Evolutionary conservation across 2,888 invertebrate species (phyloP), one percentile per base, ranked within the genome.

Genomic region (Caenorhabditis zanzibari): DNA sequence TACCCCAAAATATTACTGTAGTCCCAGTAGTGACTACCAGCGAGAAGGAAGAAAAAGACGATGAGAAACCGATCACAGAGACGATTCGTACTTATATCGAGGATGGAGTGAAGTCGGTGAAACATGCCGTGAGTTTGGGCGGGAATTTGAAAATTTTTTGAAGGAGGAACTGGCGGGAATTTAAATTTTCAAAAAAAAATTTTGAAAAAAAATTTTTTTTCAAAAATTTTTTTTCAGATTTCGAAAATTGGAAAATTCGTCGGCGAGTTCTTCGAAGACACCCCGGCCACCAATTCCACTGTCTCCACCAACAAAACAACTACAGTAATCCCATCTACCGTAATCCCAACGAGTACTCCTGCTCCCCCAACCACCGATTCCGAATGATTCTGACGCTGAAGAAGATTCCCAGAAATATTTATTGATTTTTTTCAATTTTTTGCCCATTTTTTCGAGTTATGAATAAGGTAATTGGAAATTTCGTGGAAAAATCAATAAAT

Each of bases 171-270:
- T 44, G 47, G 47, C 47, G 47, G 47, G 47, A 47, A 47, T 19
- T 47, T 19, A 47, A 47, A 44, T 16, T 16, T 44, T 41, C 12
- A 10, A 41, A 10, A 32, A 7, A 32, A 32, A 32, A 6, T 7
- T 32, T 32, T 32, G 32, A 32, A 32, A 32, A 32, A 32, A 32
- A 32, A 32, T n/a, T n/a, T n/a, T n/a, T n/a, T n/a, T 59, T 19
- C 1, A 26, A 49, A 26, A 47, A 64, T 16, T 22, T 66, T 68
- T 26, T 76, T 68, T 26, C 35, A 76, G 75, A 76, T 76, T n/a
- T 77, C 77, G 24, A 77, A 77, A 54, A 71, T 77, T 24, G 77
- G 77, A 63, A 77, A 77, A 47, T 77, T 77, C 77, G 71, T 77
- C 69, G 77, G 77, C 16, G 71, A 77, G 1, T 26, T 77, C 14